Conservation (phyloP, 2,797 vertebrate genomes). For the Micromesistius poutassou region DNA sequence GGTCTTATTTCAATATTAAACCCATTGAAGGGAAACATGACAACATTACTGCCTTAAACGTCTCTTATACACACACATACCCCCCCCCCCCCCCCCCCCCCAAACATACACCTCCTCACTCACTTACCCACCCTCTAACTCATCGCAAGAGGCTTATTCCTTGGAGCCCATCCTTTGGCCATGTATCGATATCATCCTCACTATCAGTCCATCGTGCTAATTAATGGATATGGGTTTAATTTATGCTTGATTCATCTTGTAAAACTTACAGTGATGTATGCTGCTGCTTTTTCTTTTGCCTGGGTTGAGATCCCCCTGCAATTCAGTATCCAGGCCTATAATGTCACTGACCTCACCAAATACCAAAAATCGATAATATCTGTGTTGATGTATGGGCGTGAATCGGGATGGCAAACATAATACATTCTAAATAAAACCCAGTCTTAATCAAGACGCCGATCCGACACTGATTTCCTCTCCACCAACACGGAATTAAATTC, state of each 20-base stretch:
- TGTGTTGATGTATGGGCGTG: constrained; percentile 30
- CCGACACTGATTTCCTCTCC: constrained; percentile 96
- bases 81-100: background rate
- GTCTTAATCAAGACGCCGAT: constrained; percentile 88
- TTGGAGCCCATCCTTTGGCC: background rate
- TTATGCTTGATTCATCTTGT: background rate
- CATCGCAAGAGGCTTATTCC: background rate
- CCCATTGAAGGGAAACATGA: background rate
- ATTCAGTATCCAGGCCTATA: constrained; percentile 23
- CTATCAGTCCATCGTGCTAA: background rate
- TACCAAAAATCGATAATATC: constrained; percentile 39
- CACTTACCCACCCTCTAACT: constrained; percentile 4
- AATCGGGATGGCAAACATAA: constrained; percentile 45
- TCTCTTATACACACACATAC: constrained; percentile 5
- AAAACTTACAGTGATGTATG: background rate
- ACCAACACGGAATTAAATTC: constrained; percentile 99
- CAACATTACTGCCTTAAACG: background rate
- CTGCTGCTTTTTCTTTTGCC: constrained; percentile 1
- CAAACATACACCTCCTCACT: constrained; percentile 1
- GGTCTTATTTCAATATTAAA: constrained; percentile 5
- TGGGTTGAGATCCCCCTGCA: constrained; percentile 31
- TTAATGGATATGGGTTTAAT: background rate
- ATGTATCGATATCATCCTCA: constrained; percentile 1
- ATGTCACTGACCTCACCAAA: constrained; percentile 3
- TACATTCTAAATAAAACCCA: constrained; percentile 78